Conservation (phyloP, 2,797 vertebrate species). For the Leptatherina wallacei region DNA sequence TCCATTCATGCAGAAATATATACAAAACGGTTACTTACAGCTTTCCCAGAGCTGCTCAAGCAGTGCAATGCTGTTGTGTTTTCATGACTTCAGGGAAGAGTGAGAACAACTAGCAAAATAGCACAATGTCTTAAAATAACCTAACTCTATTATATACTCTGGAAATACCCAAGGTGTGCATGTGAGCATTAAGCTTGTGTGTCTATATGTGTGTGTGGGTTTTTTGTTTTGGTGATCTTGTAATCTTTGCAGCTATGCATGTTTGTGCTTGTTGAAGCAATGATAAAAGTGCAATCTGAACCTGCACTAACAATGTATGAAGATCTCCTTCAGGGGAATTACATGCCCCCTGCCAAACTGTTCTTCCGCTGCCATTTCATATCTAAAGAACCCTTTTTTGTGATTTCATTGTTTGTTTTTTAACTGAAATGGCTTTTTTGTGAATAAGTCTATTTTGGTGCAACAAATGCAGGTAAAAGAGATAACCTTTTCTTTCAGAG, state of each 20-base stretch:
- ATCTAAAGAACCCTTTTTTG: constrained; percentile 28
- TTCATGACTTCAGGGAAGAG: constrained; percentile 45
- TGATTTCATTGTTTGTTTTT: constrained; percentile 25
- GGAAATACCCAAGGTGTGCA: constrained; percentile 69
- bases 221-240: constrained; percentile 31
- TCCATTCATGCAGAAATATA: constrained; percentile 42
- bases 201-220: constrained; percentile 13
- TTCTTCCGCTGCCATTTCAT: constrained; percentile 21
- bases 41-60: neutral
- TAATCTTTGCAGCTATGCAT: constrained; percentile 43
- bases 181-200: constrained; percentile 19
- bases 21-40: neutral
- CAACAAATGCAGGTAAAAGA: constrained; percentile 20
- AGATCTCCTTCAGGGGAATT: constrained; percentile 26
- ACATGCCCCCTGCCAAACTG: constrained; percentile 24
- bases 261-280: constrained; percentile 44
- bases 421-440: constrained; percentile 4
- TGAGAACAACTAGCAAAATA: constrained; percentile 40
- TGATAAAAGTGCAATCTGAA: constrained; percentile 35
- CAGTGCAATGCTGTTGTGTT: constrained; percentile 4
- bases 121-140: constrained; percentile 56
- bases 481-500: constrained; percentile 62
- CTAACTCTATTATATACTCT: constrained; percentile 63
- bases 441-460: constrained; percentile 1
- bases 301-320: constrained; percentile 26